Percentiles rank a stretch among this genome's conserved stretches.
Evolutionary conservation across 1,140 invertebrate species (phyloP).

Genomic region (Lepidurus couesii): DNA sequence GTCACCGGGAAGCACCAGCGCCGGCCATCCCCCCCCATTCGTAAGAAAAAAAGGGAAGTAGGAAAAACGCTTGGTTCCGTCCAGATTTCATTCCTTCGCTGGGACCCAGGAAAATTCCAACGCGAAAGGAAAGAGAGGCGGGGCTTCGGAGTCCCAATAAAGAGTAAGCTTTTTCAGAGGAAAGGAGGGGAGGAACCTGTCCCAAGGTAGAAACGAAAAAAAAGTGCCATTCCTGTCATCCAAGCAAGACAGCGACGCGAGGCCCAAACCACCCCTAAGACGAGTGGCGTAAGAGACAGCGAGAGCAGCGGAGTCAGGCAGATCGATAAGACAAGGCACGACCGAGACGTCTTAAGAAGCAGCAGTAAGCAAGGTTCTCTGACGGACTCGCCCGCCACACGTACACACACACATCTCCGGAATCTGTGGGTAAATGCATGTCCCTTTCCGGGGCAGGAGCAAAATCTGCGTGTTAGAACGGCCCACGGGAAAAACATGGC

Average conservation of each 20-base stretch:
- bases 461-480: background rate
- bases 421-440: background rate
- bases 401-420: background rate
- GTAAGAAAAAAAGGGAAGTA: background rate
- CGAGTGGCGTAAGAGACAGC: slow-evolving; percentile 6
- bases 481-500: background rate
- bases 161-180: background rate
- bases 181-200: background rate
- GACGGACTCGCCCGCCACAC: background rate
- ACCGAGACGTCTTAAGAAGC: background rate
- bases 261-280: background rate
- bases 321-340: slow-evolving; percentile 2
- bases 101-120: background rate
- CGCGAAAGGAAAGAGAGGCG: background rate
- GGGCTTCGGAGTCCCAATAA: background rate
- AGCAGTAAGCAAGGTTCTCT: background rate
- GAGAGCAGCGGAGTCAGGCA: background rate
- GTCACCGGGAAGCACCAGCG: background rate
- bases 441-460: background rate
- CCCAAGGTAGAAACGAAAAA: background rate
- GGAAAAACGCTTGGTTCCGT: background rate
- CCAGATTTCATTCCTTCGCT: background rate
- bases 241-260: background rate
- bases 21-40: background rate
- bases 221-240: slow-evolving; percentile 8